Base-by-base conservation (phyloP, 2,797 vertebrate species). In the Lepus oiostolus region DNA sequence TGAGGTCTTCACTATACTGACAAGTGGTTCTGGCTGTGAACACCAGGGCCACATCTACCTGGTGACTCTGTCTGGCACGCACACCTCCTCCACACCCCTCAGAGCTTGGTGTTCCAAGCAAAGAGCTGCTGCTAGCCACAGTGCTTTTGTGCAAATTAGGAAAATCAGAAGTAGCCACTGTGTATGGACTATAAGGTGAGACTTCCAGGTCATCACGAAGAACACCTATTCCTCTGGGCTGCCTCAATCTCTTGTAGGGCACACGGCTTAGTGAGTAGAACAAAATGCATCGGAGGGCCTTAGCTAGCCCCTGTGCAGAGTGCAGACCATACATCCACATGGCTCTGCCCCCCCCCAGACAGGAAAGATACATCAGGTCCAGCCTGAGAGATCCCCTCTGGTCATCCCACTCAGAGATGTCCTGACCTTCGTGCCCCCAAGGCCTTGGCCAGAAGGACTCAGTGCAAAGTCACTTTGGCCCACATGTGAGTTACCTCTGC, bases 401-500 rank as follows among this genome's bases (percentile, higher is more conserved):
- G 77, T 16, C 65, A 63, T 13, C 84, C 52, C 52, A 38, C 5
- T 75, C 52, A 28, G 71, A 76, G 75, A 50, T 1, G 28, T 19
- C 58, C 65, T 65, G 35, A 16, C 71, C 62, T 81, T 79, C 28
- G 16, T 11, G 75, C 82, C 35, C 47, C 42, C 32, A 75, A 77
- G 72, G 19, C 54, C 65, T 77, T 32, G 63, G 58, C 21, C 52
- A 84, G 35, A 11, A 7, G 28, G 38, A 30, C 58, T 77, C 52
- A 4, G 47, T 21, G 19, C 21, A 58, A 26, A 80, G 35, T 32
- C 21, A 63, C 79, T 16, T 24, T 65, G 68, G 77, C 42, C 47
- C 77, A 8, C 42, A 47, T 8, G 12, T 47, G 76, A 83, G 24
- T 97, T 98, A 99, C 99, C 99, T 99, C 99, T 79, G 99, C 98